Percentiles rank a stretch among this genome's conserved stretches.
Evolutionary conservation across 2,113 vertebrate genomes (phyloP).

Genomic region (Puffinus mauretanicus): DNA sequence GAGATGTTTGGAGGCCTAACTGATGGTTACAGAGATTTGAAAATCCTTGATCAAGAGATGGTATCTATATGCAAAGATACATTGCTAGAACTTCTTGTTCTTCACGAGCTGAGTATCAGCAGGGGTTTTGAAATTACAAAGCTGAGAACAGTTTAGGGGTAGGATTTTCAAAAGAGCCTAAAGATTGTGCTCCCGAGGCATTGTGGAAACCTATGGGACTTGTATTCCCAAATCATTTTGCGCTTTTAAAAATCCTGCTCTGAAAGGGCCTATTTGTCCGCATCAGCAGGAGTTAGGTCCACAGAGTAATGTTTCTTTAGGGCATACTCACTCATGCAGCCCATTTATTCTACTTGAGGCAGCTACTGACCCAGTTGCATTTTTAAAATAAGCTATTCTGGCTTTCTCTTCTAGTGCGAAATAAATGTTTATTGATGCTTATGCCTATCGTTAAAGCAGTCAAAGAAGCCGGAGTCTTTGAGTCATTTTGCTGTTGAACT

Average conservation of each 20-base stretch:
- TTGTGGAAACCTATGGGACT: background rate
- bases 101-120: background rate
- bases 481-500: background rate
- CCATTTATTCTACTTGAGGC: conserved; percentile 49
- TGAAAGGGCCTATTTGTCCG: conserved; percentile 49
- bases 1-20: background rate
- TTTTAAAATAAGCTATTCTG: conserved; percentile 35
- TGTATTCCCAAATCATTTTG: conserved; percentile 23
- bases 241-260: conserved; percentile 12
- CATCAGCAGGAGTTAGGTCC: conserved; percentile 17
- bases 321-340: background rate
- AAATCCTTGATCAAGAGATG: background rate
- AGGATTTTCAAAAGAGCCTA: background rate
- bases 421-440: conserved; percentile 9
- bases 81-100: background rate
- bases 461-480: background rate
- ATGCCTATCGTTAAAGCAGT: background rate
- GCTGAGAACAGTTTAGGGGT: background rate
- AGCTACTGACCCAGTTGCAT: conserved; percentile 64
- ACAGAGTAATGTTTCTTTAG: background rate
- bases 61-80: background rate
- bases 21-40: background rate
- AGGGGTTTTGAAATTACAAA: background rate
- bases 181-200: background rate
- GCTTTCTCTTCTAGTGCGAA: background rate